Conservation (phyloP, 2,797 vertebrate species). For the Vireo griseus region DNA sequence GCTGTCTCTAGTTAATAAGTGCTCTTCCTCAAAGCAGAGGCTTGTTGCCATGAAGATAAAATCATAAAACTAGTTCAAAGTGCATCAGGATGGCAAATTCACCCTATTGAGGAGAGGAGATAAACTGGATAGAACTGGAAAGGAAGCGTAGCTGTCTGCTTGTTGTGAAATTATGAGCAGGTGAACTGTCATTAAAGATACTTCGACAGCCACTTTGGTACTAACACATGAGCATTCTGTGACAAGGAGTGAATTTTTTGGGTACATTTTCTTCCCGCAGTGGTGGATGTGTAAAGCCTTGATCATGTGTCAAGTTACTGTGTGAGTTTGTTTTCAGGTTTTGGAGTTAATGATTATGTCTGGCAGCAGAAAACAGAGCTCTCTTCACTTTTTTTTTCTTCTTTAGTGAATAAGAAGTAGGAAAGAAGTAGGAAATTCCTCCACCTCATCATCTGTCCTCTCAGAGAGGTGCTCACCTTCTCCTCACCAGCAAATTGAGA, state of each 20-base stretch:
- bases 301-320: neutral
- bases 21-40: constrained; percentile 46
- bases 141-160: neutral
- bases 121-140: constrained; percentile 27
- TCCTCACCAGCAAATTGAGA: neutral
- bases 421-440: neutral
- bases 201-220: neutral
- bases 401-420: neutral
- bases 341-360: neutral
- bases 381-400: neutral
- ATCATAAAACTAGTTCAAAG: constrained; percentile 46
- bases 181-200: neutral
- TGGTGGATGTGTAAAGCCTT: neutral
- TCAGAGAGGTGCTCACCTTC: neutral
- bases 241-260: neutral
- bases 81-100: constrained; percentile 7
- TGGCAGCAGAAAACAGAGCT: neutral
- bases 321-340: neutral
- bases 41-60: constrained; percentile 50
- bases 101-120: neutral
- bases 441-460: neutral
- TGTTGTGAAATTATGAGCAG: constrained; percentile 11
- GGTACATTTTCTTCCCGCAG: neutral
- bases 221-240: neutral
- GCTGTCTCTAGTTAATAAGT: constrained; percentile 39